Evolutionary conservation across 2,797 vertebrate genomes (phyloP).

Genomic region (Eupleurogrammus muticus): DNA sequence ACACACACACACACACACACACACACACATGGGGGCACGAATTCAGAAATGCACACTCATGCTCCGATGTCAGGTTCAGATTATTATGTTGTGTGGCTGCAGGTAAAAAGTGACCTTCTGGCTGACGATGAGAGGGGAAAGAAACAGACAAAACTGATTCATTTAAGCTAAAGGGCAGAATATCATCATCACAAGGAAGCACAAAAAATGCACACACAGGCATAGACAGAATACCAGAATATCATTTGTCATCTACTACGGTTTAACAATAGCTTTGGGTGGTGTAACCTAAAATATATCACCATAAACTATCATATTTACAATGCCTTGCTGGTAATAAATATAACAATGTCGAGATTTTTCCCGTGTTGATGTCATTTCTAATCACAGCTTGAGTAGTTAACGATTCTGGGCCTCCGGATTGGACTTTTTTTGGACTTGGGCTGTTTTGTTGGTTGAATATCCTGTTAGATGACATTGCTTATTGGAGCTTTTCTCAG

Average conservation of each 20-base stretch:
- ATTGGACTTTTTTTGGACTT: no score
- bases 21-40: constrained; percentile 9
- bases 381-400: not conserved
- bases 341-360: not conserved
- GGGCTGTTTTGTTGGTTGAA: not conserved
- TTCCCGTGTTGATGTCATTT: not conserved
- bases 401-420: not conserved
- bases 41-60: constrained; percentile 25
- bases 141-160: constrained; percentile 37
- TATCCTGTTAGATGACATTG: no score
- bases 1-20: constrained; percentile 7
- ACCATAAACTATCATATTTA: not conserved
- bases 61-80: constrained; percentile 47
- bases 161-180: constrained; percentile 45
- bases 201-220: constrained; percentile 23
- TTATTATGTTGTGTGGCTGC: constrained; percentile 61
- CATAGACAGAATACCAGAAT: constrained; percentile 3
- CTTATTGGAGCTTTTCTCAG: no score
- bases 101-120: constrained; percentile 66
- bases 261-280: not conserved
- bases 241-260: not conserved
- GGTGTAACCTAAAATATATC: not conserved
- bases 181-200: constrained; percentile 41
- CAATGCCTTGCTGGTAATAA: not conserved
- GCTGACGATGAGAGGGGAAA: constrained; percentile 36